Evolutionary conservation across 2,888 invertebrate genomes (phyloP).

Genomic region (Drosophila anomalata): DNA sequence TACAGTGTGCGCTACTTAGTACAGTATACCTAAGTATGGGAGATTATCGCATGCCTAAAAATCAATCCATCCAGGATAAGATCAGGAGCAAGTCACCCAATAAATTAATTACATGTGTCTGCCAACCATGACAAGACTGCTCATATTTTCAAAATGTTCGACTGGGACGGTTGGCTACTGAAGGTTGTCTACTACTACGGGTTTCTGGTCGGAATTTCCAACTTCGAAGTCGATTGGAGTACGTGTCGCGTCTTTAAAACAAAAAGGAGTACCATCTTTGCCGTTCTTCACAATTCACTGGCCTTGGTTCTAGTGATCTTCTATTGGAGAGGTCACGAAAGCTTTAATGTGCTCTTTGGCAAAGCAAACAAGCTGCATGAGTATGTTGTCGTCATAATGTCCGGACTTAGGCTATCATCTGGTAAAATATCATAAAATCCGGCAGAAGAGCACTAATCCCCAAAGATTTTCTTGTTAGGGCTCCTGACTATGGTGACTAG

Average conservation of each 20-base stretch:
- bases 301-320: not conserved
- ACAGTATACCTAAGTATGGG: too few species aligned
- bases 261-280: not conserved
- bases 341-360: not conserved
- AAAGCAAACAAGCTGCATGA: conserved; percentile 27
- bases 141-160: conserved; percentile 13
- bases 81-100: not conserved
- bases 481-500: conserved; percentile 42
- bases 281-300: not conserved
- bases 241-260: conserved; percentile 1
- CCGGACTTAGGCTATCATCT: conserved; percentile 11
- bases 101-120: not conserved
- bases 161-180: conserved; percentile 15
- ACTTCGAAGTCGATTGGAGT: conserved; percentile 20
- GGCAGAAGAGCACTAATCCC: not conserved
- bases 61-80: not conserved
- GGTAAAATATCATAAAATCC: not conserved
- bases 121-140: too few species aligned
- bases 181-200: not conserved
- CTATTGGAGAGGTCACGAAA: not conserved
- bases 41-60: not conserved
- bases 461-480: not conserved
- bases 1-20: too few species aligned
- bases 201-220: conserved; percentile 1
- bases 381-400: conserved; percentile 14